phyloP scores from a whole-genome alignment of 2,888 invertebrate genomes.

The Tetranychus piercei region DNA sequence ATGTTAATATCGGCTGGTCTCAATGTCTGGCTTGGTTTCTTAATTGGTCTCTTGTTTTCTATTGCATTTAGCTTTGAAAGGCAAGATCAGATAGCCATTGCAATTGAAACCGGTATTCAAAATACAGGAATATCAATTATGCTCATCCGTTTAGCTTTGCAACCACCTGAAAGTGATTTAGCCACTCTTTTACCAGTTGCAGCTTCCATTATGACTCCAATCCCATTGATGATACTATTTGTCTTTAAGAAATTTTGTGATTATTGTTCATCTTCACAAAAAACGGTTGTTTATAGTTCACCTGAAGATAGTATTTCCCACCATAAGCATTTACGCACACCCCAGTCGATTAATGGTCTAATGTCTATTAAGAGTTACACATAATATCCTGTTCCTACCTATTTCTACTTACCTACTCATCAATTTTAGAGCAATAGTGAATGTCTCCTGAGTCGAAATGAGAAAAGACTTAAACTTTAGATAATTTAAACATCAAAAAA shows the following conservation, averaged over 20 bases:
- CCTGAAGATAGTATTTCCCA: not conserved
- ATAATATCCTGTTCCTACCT: not conserved
- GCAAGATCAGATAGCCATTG: constrained; percentile 62
- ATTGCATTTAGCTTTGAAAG: constrained; percentile 42
- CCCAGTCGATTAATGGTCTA: not conserved
- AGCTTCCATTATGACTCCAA: constrained; percentile 78
- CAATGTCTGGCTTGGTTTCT: constrained; percentile 63
- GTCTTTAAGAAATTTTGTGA: constrained; percentile 20
- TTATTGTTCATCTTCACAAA: not conserved
- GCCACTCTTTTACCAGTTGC: constrained; percentile 58
- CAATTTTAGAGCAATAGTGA: not conserved
- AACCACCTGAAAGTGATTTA: constrained; percentile 46
- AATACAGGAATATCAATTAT: constrained; percentile 71
- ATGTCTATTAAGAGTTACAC: not conserved
- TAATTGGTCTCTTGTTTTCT: constrained; percentile 47
- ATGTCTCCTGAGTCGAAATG: not conserved
- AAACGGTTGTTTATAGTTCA: not conserved
- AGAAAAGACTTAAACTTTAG: not conserved
- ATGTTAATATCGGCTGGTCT: constrained; percentile 58
- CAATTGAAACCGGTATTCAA: constrained; percentile 56
- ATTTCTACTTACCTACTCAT: not conserved
- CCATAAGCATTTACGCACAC: not conserved
- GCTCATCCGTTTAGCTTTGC: constrained; percentile 56
- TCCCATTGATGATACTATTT: constrained; percentile 43
- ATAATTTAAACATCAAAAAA: not conserved